Conservation (phyloP, 2,888 invertebrate species). For the Limnephilus lunatus region DNA sequence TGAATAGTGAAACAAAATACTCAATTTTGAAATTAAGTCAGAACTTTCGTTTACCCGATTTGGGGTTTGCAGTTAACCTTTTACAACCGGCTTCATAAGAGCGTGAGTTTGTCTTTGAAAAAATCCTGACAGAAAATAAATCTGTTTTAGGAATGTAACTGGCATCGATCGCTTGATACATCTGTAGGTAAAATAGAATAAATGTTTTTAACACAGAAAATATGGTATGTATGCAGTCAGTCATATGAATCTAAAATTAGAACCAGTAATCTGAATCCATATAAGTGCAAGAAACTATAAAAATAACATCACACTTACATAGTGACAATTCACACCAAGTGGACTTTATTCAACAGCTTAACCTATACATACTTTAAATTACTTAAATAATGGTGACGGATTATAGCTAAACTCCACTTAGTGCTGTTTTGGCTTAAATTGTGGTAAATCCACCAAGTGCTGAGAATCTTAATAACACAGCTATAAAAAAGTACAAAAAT, state of each 20-base stretch:
- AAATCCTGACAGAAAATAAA: too few species aligned
- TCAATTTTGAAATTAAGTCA: too few species aligned
- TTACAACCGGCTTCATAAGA: too few species aligned
- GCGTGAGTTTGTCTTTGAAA: too few species aligned
- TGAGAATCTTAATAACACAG: neutral
- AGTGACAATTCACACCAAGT: neutral
- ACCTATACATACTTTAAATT: neutral
- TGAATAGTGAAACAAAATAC: too few species aligned
- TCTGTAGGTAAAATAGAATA: too few species aligned
- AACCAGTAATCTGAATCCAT: neutral
- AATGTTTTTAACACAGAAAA: too few species aligned
- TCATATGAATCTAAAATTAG: neutral
- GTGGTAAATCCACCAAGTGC: neutral
- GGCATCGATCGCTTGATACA: too few species aligned
- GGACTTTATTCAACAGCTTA: neutral
- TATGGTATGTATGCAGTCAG: neutral
- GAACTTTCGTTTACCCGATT: too few species aligned
- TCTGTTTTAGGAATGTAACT: too few species aligned
- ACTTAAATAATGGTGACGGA: neutral
- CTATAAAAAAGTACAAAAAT: neutral
- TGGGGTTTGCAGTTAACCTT: too few species aligned
- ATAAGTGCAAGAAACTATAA: neutral
- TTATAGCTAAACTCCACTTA: neutral
- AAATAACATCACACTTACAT: neutral
- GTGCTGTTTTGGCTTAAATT: neutral